Conservation (phyloP, 2,113 vertebrate genomes). For the Phoenicopterus ruber region DNA sequence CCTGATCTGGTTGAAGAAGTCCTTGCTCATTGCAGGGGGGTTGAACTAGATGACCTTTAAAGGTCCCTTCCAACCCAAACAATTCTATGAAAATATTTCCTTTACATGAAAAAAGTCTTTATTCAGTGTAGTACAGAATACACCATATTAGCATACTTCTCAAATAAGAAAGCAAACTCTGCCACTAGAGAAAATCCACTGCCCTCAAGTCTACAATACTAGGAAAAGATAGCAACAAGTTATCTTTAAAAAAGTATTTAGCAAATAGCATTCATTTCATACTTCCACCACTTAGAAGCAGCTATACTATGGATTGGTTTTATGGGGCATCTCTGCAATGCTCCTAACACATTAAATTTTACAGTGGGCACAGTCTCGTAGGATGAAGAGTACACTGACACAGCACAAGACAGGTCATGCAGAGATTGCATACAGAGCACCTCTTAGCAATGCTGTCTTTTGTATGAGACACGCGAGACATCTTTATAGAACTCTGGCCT, state of each 20-base stretch:
- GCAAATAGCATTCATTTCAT: not conserved
- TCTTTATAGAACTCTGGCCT: not conserved
- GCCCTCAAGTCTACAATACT: not conserved
- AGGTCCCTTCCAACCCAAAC: too few species aligned
- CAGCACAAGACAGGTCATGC: not conserved
- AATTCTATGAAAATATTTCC: not conserved
- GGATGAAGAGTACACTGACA: not conserved
- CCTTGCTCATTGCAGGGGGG: too few species aligned
- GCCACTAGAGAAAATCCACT: not conserved
- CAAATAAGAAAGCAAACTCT: constrained; percentile 24
- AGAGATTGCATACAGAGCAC: fast-evolving
- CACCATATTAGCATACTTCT: not conserved
- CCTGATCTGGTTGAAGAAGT: too few species aligned
- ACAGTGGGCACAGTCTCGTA: not conserved
- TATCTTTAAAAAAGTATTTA: not conserved
- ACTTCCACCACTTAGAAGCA: not conserved
- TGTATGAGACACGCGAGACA: not conserved
- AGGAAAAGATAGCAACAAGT: not conserved
- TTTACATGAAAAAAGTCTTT: not conserved
- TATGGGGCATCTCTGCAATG: not conserved
- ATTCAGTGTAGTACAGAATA: not conserved
- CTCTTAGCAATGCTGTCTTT: not conserved
- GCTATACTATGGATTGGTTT: fast-evolving
- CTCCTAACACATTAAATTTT: not conserved
- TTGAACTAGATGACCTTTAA: too few species aligned